A percentile compares a stretch with the other conserved stretches of the same genome.
phyloP scores from a whole-genome alignment of 1,140 invertebrate species.

The Trialeurodes vaporariorum region DNA sequence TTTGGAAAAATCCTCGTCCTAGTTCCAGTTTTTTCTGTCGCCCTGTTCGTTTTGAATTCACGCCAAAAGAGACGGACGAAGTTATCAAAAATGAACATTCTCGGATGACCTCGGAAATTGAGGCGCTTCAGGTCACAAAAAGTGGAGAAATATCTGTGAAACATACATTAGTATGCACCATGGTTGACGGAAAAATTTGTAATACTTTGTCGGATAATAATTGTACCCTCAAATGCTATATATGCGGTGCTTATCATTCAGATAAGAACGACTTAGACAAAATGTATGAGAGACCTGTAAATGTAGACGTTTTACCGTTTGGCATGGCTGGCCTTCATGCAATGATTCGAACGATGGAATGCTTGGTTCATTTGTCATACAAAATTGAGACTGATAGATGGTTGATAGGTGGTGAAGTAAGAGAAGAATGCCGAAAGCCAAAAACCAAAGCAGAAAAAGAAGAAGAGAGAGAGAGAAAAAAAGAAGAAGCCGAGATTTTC shows the following conservation, averaged over 20 bases:
- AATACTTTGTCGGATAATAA: conserved; percentile 3
- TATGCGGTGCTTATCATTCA: conserved; percentile 1
- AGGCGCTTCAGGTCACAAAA: neutral
- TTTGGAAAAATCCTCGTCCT: conserved; percentile 7
- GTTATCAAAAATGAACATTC: neutral
- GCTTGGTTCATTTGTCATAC: conserved; percentile 1
- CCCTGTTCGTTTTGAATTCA: conserved; percentile 8
- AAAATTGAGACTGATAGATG: neutral
- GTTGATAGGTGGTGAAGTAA: neutral
- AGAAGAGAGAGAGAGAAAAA: too few species aligned
- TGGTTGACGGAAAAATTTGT: conserved; percentile 10
- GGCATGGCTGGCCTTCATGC: neutral
- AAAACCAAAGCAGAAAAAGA: too few species aligned
- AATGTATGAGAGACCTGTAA: neutral
- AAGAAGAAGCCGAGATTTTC: too few species aligned
- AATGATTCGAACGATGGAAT: conserved; percentile 8
- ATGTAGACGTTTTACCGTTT: conserved; percentile 4
- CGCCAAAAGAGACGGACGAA: conserved; percentile 6
- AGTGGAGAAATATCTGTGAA: conserved; percentile 4
- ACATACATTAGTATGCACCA: conserved; percentile 3
- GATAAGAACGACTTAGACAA: conserved; percentile 1
- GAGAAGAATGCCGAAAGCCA: neutral
- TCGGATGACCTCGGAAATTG: conserved; percentile 7
- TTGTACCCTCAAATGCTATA: neutral
- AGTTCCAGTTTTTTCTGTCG: neutral